Evolutionary conservation across 2,113 vertebrate genomes (phyloP).

Genomic region (Perca schrenkii): DNA sequence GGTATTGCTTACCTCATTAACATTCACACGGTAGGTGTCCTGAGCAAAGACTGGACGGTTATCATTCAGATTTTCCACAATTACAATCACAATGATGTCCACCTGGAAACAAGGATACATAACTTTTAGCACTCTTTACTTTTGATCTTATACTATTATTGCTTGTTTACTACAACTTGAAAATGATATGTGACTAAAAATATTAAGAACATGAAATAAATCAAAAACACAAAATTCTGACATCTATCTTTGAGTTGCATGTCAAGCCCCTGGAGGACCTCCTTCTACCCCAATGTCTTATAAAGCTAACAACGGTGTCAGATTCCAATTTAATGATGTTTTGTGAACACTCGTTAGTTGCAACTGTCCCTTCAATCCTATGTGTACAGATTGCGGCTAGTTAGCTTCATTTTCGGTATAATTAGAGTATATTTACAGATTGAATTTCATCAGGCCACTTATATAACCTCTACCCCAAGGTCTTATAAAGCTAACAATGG

Average conservation of each 20-base stretch:
- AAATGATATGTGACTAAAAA: background rate
- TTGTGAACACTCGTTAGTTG: no score
- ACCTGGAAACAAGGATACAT: constrained; percentile 56
- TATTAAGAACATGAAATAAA: background rate
- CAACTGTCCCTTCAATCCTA: no score
- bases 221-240: background rate
- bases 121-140: background rate
- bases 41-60: constrained; percentile 67
- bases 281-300: no score
- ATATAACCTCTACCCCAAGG: no score
- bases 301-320: no score
- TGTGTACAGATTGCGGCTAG: no score
- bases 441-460: no score
- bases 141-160: background rate
- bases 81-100: fast-evolving
- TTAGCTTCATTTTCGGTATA: no score
- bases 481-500: no score
- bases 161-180: background rate
- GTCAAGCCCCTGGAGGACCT: no score
- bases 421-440: no score
- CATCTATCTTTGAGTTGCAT: background rate
- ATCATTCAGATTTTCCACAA: constrained; percentile 66
- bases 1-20: constrained; percentile 79
- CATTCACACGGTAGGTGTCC: background rate
- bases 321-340: no score